These are phyloP conservation scores for Eilema griseolum DNA, from an alignment of 2,888 invertebrate genomes.

Conservation along the genomic window DNA sequence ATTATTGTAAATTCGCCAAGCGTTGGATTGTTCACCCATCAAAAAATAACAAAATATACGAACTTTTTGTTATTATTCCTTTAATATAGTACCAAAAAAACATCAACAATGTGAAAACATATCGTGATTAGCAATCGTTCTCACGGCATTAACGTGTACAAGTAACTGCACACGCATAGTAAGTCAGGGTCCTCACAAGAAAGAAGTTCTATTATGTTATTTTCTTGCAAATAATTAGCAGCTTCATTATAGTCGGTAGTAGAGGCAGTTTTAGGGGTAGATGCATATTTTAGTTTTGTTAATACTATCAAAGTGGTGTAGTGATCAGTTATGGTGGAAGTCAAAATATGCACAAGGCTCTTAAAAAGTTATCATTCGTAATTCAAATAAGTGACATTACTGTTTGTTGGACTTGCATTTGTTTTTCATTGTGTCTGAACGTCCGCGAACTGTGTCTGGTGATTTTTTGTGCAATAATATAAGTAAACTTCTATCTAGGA, in stretches of 20 bases:
- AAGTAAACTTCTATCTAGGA: conserved; percentile 56
- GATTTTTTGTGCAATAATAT: conserved; percentile 47
- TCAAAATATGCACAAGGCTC: not conserved
- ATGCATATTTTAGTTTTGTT: too few relatives aligned
- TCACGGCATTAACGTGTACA: conserved; percentile 14
- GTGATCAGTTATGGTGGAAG: too few relatives aligned
- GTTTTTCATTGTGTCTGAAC: conserved; percentile 47
- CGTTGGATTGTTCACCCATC: too few relatives aligned
- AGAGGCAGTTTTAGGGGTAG: too few relatives aligned
- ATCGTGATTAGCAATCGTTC: conserved; percentile 20
- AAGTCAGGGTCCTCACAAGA: too few relatives aligned
- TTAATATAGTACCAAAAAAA: not conserved
- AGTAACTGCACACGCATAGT: conserved; percentile 5
- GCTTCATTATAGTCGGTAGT: too few relatives aligned
- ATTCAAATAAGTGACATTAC: conserved; percentile 45
- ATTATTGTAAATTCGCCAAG: too few relatives aligned
- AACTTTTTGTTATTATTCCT: not conserved
- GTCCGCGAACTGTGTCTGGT: conserved; percentile 38
- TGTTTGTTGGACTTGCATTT: conserved; percentile 42
- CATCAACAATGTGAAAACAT: conserved; percentile 15
- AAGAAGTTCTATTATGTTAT: too few relatives aligned
- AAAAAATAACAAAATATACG: not conserved
- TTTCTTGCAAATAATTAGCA: too few relatives aligned
- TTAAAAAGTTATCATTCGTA: conserved; percentile 24
- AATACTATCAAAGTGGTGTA: too few relatives aligned